Evolutionary conservation across 2,113 vertebrate genomes (phyloP).

Genomic region (Coptodon bakossiorum): DNA sequence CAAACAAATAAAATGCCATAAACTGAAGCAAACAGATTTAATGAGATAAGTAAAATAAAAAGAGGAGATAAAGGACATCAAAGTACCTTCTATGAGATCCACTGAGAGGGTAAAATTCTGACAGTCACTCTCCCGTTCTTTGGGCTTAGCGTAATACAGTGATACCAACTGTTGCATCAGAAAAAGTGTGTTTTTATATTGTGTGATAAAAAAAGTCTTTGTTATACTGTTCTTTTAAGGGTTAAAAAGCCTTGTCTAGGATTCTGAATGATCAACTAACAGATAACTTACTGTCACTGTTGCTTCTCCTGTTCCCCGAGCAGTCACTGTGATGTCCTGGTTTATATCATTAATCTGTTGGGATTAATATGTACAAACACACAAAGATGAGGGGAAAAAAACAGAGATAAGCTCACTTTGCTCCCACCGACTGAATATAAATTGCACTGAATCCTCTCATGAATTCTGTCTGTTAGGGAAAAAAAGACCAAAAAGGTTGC

Average conservation of each 20-base stretch:
- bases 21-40: background rate
- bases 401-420: background rate
- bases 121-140: constrained; percentile 63
- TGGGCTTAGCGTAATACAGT: constrained; percentile 72
- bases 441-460: background rate
- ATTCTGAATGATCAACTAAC: background rate
- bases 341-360: constrained; percentile 53
- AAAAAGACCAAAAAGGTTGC: background rate
- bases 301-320: constrained; percentile 73
- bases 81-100: constrained; percentile 39
- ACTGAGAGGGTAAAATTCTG: constrained; percentile 72
- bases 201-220: background rate
- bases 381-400: background rate
- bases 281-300: constrained; percentile 62
- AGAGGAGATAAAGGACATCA: background rate
- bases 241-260: background rate
- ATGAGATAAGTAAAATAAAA: background rate
- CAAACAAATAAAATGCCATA: background rate
- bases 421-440: background rate
- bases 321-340: constrained; percentile 69
- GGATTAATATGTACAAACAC: background rate
- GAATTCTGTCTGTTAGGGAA: background rate
- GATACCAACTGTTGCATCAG: constrained; percentile 68
- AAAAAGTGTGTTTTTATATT: background rate
- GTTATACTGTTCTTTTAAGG: background rate